Evolutionary conservation across 2,888 invertebrate genomes (phyloP).

Genomic region (Ormyrus pomaceus): DNA sequence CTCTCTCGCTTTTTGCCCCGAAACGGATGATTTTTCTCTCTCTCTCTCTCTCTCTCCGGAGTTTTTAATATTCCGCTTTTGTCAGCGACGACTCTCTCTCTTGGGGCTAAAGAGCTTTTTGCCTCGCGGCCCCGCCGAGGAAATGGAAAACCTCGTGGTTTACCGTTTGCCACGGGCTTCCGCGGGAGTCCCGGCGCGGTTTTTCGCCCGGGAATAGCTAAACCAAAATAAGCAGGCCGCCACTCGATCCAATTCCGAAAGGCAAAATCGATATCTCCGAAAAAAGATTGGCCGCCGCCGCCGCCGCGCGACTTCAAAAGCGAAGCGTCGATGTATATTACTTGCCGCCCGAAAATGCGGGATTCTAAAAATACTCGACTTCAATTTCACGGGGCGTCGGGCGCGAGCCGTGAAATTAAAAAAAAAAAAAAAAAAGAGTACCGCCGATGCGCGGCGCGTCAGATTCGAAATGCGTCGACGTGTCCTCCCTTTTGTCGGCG

Average conservation of each 20-base stretch:
- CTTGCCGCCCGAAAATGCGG: not conserved
- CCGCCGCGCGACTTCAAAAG: not conserved
- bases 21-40: not conserved
- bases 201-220: too few species aligned
- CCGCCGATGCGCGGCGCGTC: not conserved
- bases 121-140: too few species aligned
- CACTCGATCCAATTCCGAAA: too few species aligned
- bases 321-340: not conserved
- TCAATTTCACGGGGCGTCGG: conserved; percentile 36
- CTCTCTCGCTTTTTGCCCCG: not conserved
- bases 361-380: conserved; percentile 25
- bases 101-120: too few species aligned
- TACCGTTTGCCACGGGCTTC: too few species aligned
- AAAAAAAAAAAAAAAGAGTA: conserved; percentile 15
- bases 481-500: conserved; percentile 43
- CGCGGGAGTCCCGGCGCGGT: too few species aligned
- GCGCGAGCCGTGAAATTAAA: conserved; percentile 35
- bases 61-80: not conserved
- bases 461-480: conserved; percentile 40
- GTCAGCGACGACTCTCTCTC: too few species aligned
- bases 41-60: not conserved
- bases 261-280: too few species aligned
- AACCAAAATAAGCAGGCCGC: too few species aligned
- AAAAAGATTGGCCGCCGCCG: too few species aligned
- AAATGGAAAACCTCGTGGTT: too few species aligned